phyloP scores from a whole-genome alignment of 2,888 invertebrate genomes.

The Ochropleura plecta region DNA sequence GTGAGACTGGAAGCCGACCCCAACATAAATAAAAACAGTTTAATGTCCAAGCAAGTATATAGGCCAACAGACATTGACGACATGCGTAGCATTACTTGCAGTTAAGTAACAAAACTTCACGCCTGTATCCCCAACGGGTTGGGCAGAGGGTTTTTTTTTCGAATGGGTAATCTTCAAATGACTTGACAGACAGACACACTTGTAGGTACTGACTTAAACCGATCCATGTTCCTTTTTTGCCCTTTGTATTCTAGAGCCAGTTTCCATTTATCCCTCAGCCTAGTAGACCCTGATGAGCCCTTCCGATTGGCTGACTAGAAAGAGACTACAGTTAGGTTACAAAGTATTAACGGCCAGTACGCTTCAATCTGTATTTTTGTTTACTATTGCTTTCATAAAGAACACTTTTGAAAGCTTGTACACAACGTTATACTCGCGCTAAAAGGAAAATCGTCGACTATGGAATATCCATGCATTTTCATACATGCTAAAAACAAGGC shows the following conservation, averaged over 20 bases:
- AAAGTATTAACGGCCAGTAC: neutral
- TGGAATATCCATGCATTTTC: conserved; percentile 18
- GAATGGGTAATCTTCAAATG: too few relatives aligned
- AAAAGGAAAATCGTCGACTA: conserved; percentile 12
- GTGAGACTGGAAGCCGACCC: too few relatives aligned
- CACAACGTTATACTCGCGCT: neutral
- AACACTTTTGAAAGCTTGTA: neutral
- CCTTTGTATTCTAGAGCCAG: too few relatives aligned
- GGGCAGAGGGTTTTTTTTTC: too few relatives aligned
- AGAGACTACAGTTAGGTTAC: neutral
- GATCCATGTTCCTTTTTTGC: too few relatives aligned
- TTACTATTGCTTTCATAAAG: neutral
- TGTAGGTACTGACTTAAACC: too few relatives aligned
- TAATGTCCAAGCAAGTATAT: neutral
- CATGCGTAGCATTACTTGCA: neutral
- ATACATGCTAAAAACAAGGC: conserved; percentile 17
- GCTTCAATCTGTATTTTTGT: neutral
- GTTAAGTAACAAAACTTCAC: neutral
- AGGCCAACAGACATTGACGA: neutral
- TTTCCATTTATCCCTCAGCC: too few relatives aligned
- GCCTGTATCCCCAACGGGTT: too few relatives aligned
- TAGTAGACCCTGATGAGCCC: too few relatives aligned
- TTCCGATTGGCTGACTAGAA: too few relatives aligned
- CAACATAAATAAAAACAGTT: neutral
- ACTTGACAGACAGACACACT: too few relatives aligned